phyloP scores from a whole-genome alignment of 2,113 vertebrate species.

The Scomber japonicus region DNA sequence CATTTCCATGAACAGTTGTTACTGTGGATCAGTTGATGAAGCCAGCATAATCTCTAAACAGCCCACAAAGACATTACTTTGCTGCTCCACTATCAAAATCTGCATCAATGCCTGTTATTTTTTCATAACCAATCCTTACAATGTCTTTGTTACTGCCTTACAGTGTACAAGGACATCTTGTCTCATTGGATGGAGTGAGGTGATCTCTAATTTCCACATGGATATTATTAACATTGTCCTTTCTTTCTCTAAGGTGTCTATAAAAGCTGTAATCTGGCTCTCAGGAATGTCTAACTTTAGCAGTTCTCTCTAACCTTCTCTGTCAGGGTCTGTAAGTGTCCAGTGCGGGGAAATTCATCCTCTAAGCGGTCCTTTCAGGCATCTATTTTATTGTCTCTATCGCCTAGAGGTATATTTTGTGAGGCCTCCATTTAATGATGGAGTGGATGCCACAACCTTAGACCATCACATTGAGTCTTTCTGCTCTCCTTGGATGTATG shows the following conservation, averaged over 20 bases:
- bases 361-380: too few species aligned
- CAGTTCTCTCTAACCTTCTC: not conserved
- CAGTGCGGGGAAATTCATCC: too few species aligned
- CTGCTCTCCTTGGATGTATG: too few species aligned
- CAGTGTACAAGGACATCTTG: not conserved
- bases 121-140: constrained; percentile 20
- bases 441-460: too few species aligned
- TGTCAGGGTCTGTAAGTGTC: not conserved
- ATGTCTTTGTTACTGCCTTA: constrained; percentile 28
- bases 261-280: constrained; percentile 9
- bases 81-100: constrained; percentile 3
- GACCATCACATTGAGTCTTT: too few species aligned
- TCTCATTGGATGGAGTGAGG: constrained; percentile 20
- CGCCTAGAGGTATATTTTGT: too few species aligned
- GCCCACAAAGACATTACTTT: not conserved
- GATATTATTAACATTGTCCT: not conserved
- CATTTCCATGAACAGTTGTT: too few species aligned
- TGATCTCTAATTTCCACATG: constrained; percentile 12
- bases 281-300: constrained; percentile 19
- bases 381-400: too few species aligned
- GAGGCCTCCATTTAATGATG: too few species aligned
- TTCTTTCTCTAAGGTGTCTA: constrained; percentile 15
- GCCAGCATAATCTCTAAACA: constrained; percentile 7
- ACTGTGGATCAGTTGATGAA: constrained; percentile 14
- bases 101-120: not conserved